Evolutionary conservation across 2,113 vertebrate genomes (phyloP), one percentile per base, ranked within the genome.

Genomic region (Sardina pilchardus): DNA sequence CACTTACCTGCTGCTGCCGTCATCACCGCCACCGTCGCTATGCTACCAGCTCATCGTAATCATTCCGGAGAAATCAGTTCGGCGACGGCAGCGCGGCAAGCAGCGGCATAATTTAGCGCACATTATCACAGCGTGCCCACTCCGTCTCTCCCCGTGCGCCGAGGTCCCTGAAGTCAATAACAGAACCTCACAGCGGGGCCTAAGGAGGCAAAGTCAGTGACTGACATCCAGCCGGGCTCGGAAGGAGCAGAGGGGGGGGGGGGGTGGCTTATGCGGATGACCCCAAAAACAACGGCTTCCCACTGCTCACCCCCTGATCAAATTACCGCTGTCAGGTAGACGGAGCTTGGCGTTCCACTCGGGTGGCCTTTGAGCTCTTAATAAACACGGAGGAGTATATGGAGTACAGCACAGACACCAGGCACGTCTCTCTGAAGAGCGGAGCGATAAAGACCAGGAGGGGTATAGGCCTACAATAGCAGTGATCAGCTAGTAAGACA

Each of bases 121-220:
- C 82, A 87, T 86, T 84, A 89, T 80, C 78, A 63, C 82, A 88
- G 84, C 67, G 47, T 85, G 47, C 83, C 36, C 59, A 75, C 78
- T 48, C 85, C 82, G 82, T 50, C 53, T 43, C n/a, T 89, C 44
- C 84, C 82, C n/a, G 82, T 88, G 84, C 56, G 86, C 67, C n/a
- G 67, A 80, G 89, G 67, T 45, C 67, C 83, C 78, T 89, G 82
- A 71, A 87, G 84, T 86, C 88, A 71, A 90, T 86, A 89, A 87
- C n/a, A 56, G 53, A 43, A 81, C n/a, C 81, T 9, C 67, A 63
- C 81, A 63, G 84, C 81, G 43, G 56, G 83, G 26, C 82, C 81
- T 81, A 19, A 88, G 75, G 83, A 71, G 59, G 45, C 24, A 42
- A 12, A 87, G 50, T 85, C 84, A 84, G 67, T 88, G 81, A 53